Base-by-base conservation (phyloP, 1,140 invertebrate species). In the Penaeus vannamei region DNA sequence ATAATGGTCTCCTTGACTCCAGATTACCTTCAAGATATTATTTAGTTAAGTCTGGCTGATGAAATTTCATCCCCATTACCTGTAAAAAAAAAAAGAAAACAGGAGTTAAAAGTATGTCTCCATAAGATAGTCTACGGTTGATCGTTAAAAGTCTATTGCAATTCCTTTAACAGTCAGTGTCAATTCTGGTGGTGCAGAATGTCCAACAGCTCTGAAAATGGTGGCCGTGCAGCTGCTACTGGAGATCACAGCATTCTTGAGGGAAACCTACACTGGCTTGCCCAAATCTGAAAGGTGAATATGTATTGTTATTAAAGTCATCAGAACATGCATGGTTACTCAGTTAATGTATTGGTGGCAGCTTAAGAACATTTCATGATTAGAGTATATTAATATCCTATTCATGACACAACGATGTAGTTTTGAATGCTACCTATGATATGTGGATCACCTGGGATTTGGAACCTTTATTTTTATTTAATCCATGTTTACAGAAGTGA, bases 161-260 rank as follows among this genome's bases (percentile, higher is more conserved):
- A 84, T 62, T 10, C 76, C 19, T 88, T 19, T n/a, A 94, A 87
- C 93, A 98, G 97, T 97, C 0, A 97, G 97, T 89, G 97, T 98
- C 20, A 96, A 97, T 93, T 93, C 95, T 0, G 96, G 96, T 89
- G 97, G 97, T 77, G 96, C 96, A 36, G 95, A 95, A 36, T 99
- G 98, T 94, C 98, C 99, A 1, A 95, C 97, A 86, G 97, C 98
- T 2, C 93, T 99, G 14, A 95, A 98, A 92, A 94, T 99, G 90
- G 95, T 99, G 20, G 98, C 98, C 1, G 99, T 98, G 93, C 95
- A 98, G 64, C 94, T 99, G 8, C 94, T 99, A 7, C 95, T 98
- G 91, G 99, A 99, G 94, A 98, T 99, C 53, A 99, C 99, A 0
- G 96, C 98, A 0, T 99, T 99, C 93, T 93, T 99, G 32, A 94